A percentile compares a stretch with the other conserved stretches of the same genome.
phyloP scores from a whole-genome alignment of 2,888 invertebrate genomes.

The Xylota sylvarum region DNA sequence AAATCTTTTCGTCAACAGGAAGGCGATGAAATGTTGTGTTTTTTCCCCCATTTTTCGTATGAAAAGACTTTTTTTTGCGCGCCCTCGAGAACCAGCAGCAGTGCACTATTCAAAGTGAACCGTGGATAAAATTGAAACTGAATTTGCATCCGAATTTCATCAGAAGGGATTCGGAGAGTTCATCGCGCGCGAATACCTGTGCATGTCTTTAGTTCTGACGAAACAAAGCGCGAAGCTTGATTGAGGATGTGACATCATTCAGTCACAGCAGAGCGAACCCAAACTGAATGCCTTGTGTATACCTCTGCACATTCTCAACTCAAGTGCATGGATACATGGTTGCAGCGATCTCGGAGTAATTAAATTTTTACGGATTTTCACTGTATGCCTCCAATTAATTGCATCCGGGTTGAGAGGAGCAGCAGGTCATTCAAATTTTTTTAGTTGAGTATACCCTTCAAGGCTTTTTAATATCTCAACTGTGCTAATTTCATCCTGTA shows the following conservation, averaged over 20 bases:
- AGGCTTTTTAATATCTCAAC: neutral
- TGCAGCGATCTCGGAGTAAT: constrained; percentile 61
- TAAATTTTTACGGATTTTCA: constrained; percentile 47
- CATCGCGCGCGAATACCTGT: neutral
- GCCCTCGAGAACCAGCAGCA: constrained; percentile 31
- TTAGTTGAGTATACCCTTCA: neutral
- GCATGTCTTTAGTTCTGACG: neutral
- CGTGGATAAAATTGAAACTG: constrained; percentile 60
- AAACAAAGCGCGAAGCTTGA: constrained; percentile 54
- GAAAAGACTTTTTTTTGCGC: constrained; percentile 48
- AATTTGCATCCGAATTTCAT: constrained; percentile 61
- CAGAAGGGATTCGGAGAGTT: constrained; percentile 50
- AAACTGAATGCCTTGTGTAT: constrained; percentile 11
- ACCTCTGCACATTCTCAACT: no score
- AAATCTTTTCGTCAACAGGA: constrained; percentile 45
- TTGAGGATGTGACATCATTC: constrained; percentile 47
- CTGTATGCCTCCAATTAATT: constrained; percentile 60
- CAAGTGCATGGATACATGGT: constrained; percentile 26
- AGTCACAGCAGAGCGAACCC: neutral
- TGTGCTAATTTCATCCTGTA: constrained; percentile 26
- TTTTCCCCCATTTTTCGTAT: constrained; percentile 32
- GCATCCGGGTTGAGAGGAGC: constrained; percentile 54
- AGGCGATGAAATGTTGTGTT: neutral
- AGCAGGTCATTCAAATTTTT: constrained; percentile 23
- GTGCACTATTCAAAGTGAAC: constrained; percentile 39